Evolutionary conservation across 2,113 vertebrate genomes (phyloP).

Genomic region (Actenoides lindsayi): DNA sequence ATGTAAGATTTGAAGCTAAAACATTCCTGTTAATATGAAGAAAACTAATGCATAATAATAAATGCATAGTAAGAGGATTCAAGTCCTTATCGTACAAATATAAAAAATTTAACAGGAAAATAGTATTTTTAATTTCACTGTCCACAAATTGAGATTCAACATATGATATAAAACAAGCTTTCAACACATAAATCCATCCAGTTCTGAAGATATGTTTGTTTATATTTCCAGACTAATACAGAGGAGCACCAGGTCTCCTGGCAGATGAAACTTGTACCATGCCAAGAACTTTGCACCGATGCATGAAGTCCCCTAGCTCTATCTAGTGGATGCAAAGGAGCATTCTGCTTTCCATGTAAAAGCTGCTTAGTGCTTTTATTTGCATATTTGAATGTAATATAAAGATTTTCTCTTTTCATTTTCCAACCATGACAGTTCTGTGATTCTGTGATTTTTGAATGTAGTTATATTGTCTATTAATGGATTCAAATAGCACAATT

Average conservation of each 20-base stretch:
- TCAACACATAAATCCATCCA: not conserved
- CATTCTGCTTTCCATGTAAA: not conserved
- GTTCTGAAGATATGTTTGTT: not conserved
- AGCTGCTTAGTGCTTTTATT: not conserved
- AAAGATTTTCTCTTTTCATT: not conserved
- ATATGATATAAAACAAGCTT: not conserved
- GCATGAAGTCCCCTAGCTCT: conserved; percentile 29
- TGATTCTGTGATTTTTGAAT: too few relatives aligned
- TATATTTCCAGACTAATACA: not conserved
- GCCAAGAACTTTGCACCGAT: rapidly evolving
- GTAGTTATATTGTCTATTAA: not conserved
- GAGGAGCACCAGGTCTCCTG: not conserved
- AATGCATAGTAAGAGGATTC: not conserved
- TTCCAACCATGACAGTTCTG: too few relatives aligned
- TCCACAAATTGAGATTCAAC: not conserved
- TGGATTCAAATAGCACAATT: not conserved
- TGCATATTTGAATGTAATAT: not conserved
- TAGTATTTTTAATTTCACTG: not conserved
- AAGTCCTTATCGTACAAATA: not conserved
- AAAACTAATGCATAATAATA: not conserved
- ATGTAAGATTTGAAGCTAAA: not conserved
- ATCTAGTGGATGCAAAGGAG: conserved; percentile 34
- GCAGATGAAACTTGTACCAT: not conserved
- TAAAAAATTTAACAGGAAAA: not conserved
- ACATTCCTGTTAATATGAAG: not conserved